Base-by-base conservation (phyloP, 2,113 vertebrate genomes). In the Elephantulus edwardii region DNA sequence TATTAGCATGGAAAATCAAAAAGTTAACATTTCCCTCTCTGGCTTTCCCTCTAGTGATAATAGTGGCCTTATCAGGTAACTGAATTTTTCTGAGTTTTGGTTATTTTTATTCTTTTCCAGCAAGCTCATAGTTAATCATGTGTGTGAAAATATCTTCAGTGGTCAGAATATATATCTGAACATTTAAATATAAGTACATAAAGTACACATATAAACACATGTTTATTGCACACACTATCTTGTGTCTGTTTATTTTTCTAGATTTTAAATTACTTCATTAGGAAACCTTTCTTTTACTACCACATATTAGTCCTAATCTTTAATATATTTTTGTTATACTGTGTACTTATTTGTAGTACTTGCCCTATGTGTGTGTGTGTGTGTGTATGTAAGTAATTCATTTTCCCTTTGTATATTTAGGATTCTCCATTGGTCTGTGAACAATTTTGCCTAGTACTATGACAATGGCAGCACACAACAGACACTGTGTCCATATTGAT, bases 91-190 rank as follows among this genome's bases (percentile, higher is more conserved):
- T 56, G 20, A 50, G 48, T 50, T 50, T 16, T 16, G 8, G 48
- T 50, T 50, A 50, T 50, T 77, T 86, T 42, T 86, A 6, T 85
- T 86, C 17, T 79, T 91, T 92, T 81, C 30, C 66, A 38, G 11
- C 3, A 70, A 60, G 13, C 40, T 74, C 6, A 6, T 30, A 74
- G 38, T 40, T 76, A 35, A 14, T n/a, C 28, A 72, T 54, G 35
- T 20, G 83, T 9, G 40, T 42, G 77, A 70, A 89, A 89, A n/a
- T 83, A 13, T 33, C 50, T 46, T 74, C 33, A 60, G 9, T 13
- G 16, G 35, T 85, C 64, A 60, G 68, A 35, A 91, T 89, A 70
- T 38, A 79, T 3, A 40, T 11, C 22, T 66, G 7, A 58, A 33
- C 38, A 52, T 75, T 35, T 76, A 64, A 22, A 56, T 48, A 48